Base-by-base conservation (phyloP, 2,888 invertebrate species). In the Sisyra nigra region DNA sequence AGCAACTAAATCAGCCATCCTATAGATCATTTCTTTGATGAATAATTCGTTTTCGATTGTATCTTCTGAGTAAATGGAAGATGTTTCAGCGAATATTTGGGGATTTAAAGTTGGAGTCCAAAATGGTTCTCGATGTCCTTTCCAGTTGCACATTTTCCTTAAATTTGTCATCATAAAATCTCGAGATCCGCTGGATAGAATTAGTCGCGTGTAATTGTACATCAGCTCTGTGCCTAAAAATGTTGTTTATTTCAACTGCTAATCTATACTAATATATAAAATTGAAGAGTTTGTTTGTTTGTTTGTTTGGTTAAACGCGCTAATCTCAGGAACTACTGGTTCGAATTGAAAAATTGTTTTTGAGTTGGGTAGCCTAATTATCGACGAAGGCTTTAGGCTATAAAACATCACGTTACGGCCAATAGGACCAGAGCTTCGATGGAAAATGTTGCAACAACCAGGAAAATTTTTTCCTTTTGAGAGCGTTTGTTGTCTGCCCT, bases 121-220 rank as follows among this genome's bases (percentile, higher is more conserved):
- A 17, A 54, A 54, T 15, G 44, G 34, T 14, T 49, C 49, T 42
- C 57, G 51, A 5, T 46, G 47, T 44, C 57, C 56, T 48, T 59
- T 59, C 59, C 59, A 59, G n/a, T 47, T 46, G 2, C 56, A 45
- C 35, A 58, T 44, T 44, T 53, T 53, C 9, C 49, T 38, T 8
- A 57, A 31, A 45, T 52, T 48, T 6, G 46, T 36, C 32, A 52
- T 52, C 18, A 44, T 46, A 18, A 24, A 8, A 15, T 46, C 47
- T 10, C 34, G 11, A 35, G 43, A 46, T 6, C 50, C 51, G 24
- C 53, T 49, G 38, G 51, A 48, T 19, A 48, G 41, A 8, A 59
- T 47, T 11, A 56, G 44, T 17, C 48, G 45, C 3, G 52, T 47
- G 41, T 54, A 58, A 19, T 51, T 51, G 6, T 54, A 53, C 48